Evolutionary conservation across 2,797 vertebrate genomes (phyloP).

Genomic region (Peromyscus attwateri): DNA sequence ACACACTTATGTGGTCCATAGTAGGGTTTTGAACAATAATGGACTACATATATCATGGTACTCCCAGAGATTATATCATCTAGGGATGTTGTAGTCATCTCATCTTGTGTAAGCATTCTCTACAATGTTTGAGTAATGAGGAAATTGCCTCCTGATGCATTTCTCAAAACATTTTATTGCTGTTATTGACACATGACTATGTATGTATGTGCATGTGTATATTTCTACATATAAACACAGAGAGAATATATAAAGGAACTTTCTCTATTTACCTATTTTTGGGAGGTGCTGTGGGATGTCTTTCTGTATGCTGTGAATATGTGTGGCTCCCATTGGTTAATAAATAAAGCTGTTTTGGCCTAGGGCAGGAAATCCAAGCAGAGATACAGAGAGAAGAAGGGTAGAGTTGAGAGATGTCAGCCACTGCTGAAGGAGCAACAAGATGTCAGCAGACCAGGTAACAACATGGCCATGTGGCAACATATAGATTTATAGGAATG

Average conservation of each 20-base stretch:
- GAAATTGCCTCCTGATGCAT: not conserved
- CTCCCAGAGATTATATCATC: not conserved
- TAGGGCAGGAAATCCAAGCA: no score
- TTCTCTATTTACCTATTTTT: conserved; percentile 25
- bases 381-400: no score
- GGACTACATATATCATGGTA: not conserved
- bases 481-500: no score
- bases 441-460: no score
- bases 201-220: not conserved
- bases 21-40: not conserved
- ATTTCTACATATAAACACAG: not conserved
- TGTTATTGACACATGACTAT: not conserved
- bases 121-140: not conserved
- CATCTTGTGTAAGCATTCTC: not conserved
- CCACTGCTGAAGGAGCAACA: no score
- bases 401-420: no score
- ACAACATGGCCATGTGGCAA: no score
- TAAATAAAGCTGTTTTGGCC: no score
- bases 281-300: not conserved
- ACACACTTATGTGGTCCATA: not conserved
- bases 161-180: not conserved
- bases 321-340: no score
- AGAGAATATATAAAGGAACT: not conserved
- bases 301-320: no score
- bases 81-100: not conserved